phyloP scores from a whole-genome alignment of 2,113 vertebrate species.

The Eudyptes chrysolophus region DNA sequence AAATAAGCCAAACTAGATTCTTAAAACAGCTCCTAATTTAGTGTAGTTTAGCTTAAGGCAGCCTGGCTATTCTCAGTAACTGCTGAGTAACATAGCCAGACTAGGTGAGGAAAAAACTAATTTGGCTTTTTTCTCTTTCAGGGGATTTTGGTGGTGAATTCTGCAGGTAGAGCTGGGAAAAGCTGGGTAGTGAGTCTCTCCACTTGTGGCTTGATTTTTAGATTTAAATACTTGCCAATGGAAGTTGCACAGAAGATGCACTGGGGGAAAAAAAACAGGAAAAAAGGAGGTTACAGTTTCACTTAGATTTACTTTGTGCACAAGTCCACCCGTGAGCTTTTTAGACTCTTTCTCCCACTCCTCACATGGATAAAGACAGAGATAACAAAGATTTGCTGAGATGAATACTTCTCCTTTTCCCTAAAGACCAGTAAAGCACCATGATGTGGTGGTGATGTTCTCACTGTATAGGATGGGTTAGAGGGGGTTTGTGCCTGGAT shows the following conservation, averaged over 20 bases:
- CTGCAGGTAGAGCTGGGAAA: background rate
- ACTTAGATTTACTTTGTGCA: background rate
- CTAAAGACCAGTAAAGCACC: background rate
- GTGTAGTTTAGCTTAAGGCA: background rate
- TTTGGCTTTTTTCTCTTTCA: background rate
- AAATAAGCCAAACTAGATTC: conserved; percentile 29
- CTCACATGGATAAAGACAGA: background rate
- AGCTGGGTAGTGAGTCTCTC: background rate
- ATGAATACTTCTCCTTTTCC: background rate
- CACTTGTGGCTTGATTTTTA: background rate
- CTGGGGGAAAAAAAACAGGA: fast-evolving
- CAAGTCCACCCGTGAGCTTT: background rate
- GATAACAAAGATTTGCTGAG: background rate
- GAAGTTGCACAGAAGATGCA: background rate
- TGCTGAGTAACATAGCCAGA: background rate
- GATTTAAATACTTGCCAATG: background rate
- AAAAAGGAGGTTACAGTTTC: background rate
- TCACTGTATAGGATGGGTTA: background rate
- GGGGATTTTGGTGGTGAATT: background rate
- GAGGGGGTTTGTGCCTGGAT: background rate
- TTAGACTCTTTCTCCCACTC: background rate
- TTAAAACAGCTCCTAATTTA: conserved; percentile 54
- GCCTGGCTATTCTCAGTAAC: background rate
- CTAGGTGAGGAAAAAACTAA: conserved; percentile 7
- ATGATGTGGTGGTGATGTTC: background rate